Evolutionary conservation across 2,797 vertebrate species (phyloP).

Genomic region (Hemibagrus guttatus): DNA sequence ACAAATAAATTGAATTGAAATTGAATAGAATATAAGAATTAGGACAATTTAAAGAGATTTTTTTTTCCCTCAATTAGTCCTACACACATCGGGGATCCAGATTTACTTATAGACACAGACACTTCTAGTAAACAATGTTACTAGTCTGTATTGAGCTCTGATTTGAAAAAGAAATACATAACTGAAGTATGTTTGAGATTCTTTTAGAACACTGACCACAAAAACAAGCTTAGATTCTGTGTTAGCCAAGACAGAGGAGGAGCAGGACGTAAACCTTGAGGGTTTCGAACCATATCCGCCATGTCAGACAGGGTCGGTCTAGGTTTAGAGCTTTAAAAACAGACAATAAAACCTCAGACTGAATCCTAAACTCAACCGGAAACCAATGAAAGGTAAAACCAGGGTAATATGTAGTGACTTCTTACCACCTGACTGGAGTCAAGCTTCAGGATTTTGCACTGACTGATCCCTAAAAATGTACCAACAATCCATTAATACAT

Average conservation of each 20-base stretch:
- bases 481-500: background rate
- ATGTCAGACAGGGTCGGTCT: background rate
- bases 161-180: background rate
- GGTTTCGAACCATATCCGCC: background rate
- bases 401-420: background rate
- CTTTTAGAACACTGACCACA: background rate
- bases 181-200: background rate
- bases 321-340: slow-evolving; percentile 9
- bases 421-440: background rate
- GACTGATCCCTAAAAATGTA: background rate
- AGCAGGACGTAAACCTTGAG: background rate
- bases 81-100: background rate
- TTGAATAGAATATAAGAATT: background rate
- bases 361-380: background rate
- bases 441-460: background rate
- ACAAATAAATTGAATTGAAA: too few relatives aligned
- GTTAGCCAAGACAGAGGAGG: background rate
- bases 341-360: slow-evolving; percentile 7
- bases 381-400: background rate
- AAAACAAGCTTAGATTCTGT: background rate
- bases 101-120: background rate
- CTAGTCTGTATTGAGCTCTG: background rate
- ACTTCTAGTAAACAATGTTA: background rate
- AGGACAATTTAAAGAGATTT: background rate
- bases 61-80: background rate